These are phyloP conservation scores for Cyphomyrus discorhynchus DNA, from an alignment of 2,113 vertebrate species.

Conservation along the genomic window DNA sequence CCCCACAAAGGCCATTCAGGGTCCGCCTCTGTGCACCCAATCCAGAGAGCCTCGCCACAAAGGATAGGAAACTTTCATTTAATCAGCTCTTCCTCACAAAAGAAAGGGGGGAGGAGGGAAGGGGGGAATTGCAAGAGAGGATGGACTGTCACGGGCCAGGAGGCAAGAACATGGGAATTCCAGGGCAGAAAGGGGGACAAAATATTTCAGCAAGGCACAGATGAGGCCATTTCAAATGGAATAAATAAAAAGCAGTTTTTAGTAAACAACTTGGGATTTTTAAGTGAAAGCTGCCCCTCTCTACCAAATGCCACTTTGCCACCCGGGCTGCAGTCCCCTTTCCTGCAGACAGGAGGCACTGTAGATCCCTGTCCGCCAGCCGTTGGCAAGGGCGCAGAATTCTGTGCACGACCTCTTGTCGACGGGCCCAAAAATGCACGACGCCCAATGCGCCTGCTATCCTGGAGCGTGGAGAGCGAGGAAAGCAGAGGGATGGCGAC, in stretches of 20 bases:
- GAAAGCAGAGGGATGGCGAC: slow-evolving; percentile 44
- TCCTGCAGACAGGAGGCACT: slow-evolving; percentile 3
- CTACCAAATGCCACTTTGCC: neutral
- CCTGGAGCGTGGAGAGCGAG: slow-evolving; percentile 21
- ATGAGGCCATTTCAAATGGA: neutral
- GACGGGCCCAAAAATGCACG: neutral
- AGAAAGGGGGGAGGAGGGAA: slow-evolving; percentile 5
- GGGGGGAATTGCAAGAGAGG: neutral
- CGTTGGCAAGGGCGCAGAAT: neutral
- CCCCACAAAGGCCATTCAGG: neutral
- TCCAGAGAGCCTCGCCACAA: neutral
- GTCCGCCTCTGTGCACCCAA: neutral
- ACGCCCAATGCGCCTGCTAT: neutral
- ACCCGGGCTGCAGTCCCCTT: neutral
- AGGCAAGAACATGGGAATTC: neutral
- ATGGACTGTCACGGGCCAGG: neutral
- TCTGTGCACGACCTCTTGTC: neutral
- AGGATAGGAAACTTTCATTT: slow-evolving; percentile 22
- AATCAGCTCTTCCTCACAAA: slow-evolving; percentile 10
- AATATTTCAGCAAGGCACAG: neutral
- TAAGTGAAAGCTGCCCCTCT: neutral
- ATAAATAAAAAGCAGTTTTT: neutral
- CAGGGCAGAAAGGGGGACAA: neutral
- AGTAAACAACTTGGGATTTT: neutral
- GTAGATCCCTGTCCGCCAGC: neutral